phyloP scores from a whole-genome alignment of 2,888 invertebrate genomes.

The Capitulum mitella region DNA sequence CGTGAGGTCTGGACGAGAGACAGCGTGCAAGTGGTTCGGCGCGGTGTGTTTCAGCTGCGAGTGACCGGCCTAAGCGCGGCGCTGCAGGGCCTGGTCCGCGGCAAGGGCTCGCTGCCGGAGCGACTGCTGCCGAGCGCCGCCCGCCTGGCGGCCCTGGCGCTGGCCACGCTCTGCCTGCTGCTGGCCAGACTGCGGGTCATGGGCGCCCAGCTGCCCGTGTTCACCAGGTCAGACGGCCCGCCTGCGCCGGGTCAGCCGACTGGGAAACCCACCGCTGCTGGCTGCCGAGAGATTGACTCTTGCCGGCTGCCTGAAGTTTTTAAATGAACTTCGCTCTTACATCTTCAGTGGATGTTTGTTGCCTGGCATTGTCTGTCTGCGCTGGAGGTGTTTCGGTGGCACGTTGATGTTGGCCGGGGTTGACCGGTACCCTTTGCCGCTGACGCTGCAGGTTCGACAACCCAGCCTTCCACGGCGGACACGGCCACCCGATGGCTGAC shows the following conservation, averaged over 20 bases:
- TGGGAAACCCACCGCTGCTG: too few relatives aligned
- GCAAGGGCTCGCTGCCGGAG: slow-evolving; percentile 27
- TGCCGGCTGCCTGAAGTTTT: too few relatives aligned
- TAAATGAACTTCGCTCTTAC: too few relatives aligned
- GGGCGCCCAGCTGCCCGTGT: slow-evolving; percentile 93
- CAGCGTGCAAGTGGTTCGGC: too few relatives aligned
- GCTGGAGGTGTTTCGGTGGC: too few relatives aligned
- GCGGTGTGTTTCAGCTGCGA: slow-evolving; percentile 45
- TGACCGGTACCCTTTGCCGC: too few relatives aligned
- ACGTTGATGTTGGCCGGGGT: too few relatives aligned
- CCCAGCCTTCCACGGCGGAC: slow-evolving; percentile 81
- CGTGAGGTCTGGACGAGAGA: too few relatives aligned
- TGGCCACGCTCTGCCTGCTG: slow-evolving; percentile 70
- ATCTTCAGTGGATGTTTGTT: too few relatives aligned
- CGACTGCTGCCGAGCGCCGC: slow-evolving; percentile 46
- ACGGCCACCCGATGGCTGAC: slow-evolving; percentile 81
- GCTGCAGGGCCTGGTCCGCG: background rate
- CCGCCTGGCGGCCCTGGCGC: slow-evolving; percentile 68
- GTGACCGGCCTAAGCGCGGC: slow-evolving; percentile 45
- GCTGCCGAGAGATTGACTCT: too few relatives aligned
- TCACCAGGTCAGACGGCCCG: slow-evolving; percentile 72
- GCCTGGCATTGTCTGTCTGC: too few relatives aligned
- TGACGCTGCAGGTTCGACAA: slow-evolving; percentile 83
- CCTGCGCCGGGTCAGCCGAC: too few relatives aligned
- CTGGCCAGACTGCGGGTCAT: slow-evolving; percentile 82